phyloP scores from a whole-genome alignment of 2,888 invertebrate genomes.

The Harpagoxenus sublaevis region DNA sequence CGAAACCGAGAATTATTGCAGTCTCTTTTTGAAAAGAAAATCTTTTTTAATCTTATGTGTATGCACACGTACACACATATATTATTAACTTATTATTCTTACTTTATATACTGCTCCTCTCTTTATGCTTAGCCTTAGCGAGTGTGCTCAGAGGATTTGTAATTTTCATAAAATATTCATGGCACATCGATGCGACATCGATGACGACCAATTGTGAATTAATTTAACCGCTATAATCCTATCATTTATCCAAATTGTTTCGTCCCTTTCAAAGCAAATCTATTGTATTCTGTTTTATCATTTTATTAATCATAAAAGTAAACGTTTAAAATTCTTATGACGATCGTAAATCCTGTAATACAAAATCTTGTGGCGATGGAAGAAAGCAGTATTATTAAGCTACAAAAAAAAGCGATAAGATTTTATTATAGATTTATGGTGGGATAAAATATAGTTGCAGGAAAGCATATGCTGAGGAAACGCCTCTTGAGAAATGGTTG shows the following conservation, averaged over 20 bases:
- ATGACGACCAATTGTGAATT: constrained; percentile 30
- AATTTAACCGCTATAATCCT: constrained; percentile 24
- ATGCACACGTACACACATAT: not conserved
- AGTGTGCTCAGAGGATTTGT: not conserved
- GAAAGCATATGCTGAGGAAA: not conserved
- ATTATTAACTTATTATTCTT: not conserved
- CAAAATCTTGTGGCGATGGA: not conserved
- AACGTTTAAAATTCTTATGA: not conserved
- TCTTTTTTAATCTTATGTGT: not conserved
- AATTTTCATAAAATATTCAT: constrained; percentile 52
- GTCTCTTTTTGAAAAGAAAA: not conserved
- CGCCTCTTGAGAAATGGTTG: constrained; percentile 33
- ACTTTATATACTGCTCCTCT: not conserved
- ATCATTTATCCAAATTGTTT: constrained; percentile 13
- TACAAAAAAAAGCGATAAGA: not conserved
- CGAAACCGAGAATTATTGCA: not conserved
- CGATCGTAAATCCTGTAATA: not conserved
- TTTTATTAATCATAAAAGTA: not conserved
- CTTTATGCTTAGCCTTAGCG: not conserved
- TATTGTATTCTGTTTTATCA: not conserved
- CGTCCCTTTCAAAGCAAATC: not conserved
- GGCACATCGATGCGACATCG: not conserved
- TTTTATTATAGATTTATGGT: not conserved
- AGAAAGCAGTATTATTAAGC: not conserved
- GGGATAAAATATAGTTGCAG: constrained; percentile 1